phyloP scores from a whole-genome alignment of 1,140 invertebrate genomes.

The Drosophila kepulauana region DNA sequence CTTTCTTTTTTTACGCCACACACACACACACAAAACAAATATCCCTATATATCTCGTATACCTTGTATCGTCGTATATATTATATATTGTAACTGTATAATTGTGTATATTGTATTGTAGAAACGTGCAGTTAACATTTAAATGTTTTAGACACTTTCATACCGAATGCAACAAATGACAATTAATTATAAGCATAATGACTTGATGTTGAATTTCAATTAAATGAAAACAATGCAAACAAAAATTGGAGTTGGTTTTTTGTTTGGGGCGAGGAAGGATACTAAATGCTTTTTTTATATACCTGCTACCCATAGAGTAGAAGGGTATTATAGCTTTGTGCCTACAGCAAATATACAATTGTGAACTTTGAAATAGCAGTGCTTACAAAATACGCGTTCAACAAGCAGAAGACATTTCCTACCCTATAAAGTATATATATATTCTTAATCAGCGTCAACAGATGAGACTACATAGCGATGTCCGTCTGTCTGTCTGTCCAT shows the following conservation, averaged over 20 bases:
- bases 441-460: too few species aligned
- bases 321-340: too few species aligned
- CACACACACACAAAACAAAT: neutral
- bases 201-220: slow-evolving; percentile 9
- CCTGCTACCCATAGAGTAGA: too few species aligned
- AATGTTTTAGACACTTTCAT: slow-evolving; percentile 15
- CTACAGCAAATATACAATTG: too few species aligned
- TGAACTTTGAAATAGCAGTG: too few species aligned
- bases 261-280: neutral
- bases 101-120: slow-evolving; percentile 5
- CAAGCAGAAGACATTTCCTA: too few species aligned
- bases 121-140: slow-evolving; percentile 12
- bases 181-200: slow-evolving; percentile 10
- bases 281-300: too few species aligned
- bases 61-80: neutral
- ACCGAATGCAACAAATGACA: slow-evolving; percentile 11
- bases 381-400: too few species aligned
- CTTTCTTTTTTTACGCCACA: neutral
- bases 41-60: too few species aligned
- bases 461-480: too few species aligned
- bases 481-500: too few species aligned
- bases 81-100: neutral
- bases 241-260: neutral
- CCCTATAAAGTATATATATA: too few species aligned
- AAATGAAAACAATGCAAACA: neutral